Conservation (phyloP, 1,140 invertebrate genomes). For the Diabrotica undecimpunctata region DNA sequence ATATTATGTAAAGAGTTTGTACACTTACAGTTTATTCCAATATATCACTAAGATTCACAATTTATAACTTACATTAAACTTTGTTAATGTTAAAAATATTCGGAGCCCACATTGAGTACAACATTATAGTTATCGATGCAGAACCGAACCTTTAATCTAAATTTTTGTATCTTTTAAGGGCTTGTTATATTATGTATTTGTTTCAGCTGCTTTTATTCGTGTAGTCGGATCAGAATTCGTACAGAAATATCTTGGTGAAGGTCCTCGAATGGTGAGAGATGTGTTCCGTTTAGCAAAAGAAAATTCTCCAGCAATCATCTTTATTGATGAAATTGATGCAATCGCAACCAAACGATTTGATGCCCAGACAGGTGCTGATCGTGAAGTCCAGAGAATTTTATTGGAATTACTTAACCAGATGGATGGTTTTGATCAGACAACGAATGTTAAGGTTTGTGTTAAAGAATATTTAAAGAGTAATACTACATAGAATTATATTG, state of each 20-base stretch:
- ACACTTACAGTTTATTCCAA: too few species aligned
- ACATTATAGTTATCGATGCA: too few species aligned
- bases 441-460: constrained; percentile 95
- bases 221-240: constrained; percentile 99
- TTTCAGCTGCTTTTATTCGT: constrained; percentile 90
- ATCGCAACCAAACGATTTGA: constrained; percentile 99
- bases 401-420: constrained; percentile 98
- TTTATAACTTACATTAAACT: too few species aligned
- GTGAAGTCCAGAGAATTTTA: constrained; percentile 98
- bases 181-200: constrained; percentile 8
- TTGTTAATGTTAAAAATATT: too few species aligned
- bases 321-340: constrained; percentile 98
- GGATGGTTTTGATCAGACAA: constrained; percentile 99
- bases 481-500: too few species aligned
- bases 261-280: constrained; percentile 98
- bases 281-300: constrained; percentile 98
- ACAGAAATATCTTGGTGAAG: constrained; percentile 98
- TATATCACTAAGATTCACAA: too few species aligned
- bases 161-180: background rate
- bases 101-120: too few species aligned
- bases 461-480: too few species aligned
- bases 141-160: too few species aligned
- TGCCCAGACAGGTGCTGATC: constrained; percentile 97
- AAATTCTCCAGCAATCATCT: constrained; percentile 98
- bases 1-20: too few species aligned